Percentiles rank a stretch among this genome's conserved stretches.
Evolutionary conservation across 1,140 invertebrate genomes (phyloP).

Genomic region (Drosophila lini): DNA sequence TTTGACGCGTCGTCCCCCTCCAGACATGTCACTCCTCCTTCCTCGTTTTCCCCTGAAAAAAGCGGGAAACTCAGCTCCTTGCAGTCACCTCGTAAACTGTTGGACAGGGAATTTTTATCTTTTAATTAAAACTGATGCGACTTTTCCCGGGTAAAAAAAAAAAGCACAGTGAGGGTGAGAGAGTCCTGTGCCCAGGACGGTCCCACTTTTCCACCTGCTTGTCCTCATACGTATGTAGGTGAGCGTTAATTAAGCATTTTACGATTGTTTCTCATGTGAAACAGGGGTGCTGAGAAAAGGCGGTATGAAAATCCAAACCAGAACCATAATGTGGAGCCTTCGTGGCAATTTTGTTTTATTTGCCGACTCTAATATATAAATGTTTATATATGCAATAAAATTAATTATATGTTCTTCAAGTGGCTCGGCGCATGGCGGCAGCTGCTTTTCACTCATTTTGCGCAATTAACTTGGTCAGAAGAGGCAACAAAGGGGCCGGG

Average conservation of each 20-base stretch:
- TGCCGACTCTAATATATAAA: constrained; percentile 43
- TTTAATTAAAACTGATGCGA: constrained; percentile 78
- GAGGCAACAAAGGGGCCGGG: constrained; percentile 15
- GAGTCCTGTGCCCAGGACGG: constrained; percentile 18
- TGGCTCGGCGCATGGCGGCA: constrained; percentile 51
- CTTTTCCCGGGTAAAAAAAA: constrained; percentile 23
- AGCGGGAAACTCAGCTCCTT: neutral
- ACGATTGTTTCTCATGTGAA: constrained; percentile 43
- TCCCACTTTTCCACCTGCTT: constrained; percentile 18
- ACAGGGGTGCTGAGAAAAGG: neutral
- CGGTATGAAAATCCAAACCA: constrained; percentile 13
- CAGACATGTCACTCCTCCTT: neutral
- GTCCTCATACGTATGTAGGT: constrained; percentile 18
- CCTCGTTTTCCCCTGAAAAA: neutral
- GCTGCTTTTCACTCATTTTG: constrained; percentile 65
- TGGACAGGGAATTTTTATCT: constrained; percentile 74
- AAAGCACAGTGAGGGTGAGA: neutral
- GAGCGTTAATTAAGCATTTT: constrained; percentile 71
- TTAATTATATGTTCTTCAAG: constrained; percentile 58
- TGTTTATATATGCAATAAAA: constrained; percentile 54
- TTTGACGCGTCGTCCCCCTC: constrained; percentile 46
- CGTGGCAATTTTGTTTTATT: constrained; percentile 40
- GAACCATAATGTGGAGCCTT: constrained; percentile 18
- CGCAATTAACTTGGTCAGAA: constrained; percentile 63
- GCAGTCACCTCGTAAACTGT: constrained; percentile 29